Conservation (phyloP, 2,797 vertebrate species). For the Emydoidea blandingii region DNA sequence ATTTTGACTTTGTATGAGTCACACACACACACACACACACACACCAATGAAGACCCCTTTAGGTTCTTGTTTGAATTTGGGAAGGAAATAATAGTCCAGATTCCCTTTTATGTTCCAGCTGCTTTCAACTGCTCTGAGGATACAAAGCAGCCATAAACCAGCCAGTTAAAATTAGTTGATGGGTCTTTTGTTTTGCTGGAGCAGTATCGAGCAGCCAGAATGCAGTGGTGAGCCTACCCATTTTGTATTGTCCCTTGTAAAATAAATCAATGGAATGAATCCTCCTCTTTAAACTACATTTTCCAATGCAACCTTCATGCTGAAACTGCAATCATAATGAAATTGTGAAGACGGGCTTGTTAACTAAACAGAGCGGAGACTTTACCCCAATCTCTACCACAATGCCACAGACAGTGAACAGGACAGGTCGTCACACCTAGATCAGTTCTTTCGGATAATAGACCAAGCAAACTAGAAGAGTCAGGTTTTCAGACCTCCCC, state of each 20-base stretch:
- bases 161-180: neutral
- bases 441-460: fast-evolving
- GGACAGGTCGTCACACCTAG: neutral
- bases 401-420: neutral
- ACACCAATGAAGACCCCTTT: neutral
- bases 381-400: neutral
- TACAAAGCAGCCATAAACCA: neutral
- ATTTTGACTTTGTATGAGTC: neutral
- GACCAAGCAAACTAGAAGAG: neutral
- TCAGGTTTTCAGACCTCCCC: neutral
- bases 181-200: neutral
- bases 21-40: neutral
- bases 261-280: neutral
- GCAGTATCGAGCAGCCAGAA: neutral
- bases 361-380: neutral
- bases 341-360: neutral
- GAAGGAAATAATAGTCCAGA: neutral
- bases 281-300: neutral
- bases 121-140: neutral
- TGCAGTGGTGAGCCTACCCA: neutral
- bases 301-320: conserved; percentile 10
- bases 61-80: neutral
- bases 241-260: neutral
- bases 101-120: neutral
- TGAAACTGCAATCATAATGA: fast-evolving